A percentile compares a stretch with the other conserved stretches of the same genome.
These are phyloP conservation scores for Chironomus tepperi DNA, from an alignment of 1,140 invertebrate species.

Conservation along the genomic window DNA sequence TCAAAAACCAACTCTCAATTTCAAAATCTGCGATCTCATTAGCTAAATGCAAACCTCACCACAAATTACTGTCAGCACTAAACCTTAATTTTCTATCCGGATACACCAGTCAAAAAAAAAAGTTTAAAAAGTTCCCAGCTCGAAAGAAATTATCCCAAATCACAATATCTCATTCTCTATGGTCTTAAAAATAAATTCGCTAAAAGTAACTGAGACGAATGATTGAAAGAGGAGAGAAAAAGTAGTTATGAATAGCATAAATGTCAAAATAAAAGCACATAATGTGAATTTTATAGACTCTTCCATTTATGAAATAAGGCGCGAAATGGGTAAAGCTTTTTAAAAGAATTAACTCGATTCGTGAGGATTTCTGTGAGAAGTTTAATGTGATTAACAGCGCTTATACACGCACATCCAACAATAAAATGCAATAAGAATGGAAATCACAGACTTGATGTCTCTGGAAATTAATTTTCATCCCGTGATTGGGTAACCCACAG, in stretches of 20 bases:
- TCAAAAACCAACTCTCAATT: too few relatives aligned
- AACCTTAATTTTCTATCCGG: too few relatives aligned
- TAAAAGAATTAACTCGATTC: not conserved
- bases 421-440: not conserved
- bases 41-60: too few relatives aligned
- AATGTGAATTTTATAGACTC: not conserved
- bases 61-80: too few relatives aligned
- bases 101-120: too few relatives aligned
- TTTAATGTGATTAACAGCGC: not conserved
- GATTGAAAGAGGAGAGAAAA: not conserved
- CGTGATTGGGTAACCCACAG: not conserved
- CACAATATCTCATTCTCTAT: too few relatives aligned
- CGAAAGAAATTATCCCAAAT: too few relatives aligned
- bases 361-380: not conserved
- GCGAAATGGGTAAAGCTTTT: not conserved
- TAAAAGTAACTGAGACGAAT: not conserved
- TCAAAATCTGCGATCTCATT: too few relatives aligned
- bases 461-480: not conserved
- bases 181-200: too few relatives aligned
- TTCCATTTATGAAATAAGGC: not conserved
- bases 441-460: not conserved
- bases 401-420: not conserved
- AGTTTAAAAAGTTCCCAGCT: too few relatives aligned
- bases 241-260: not conserved
- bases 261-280: conserved; percentile 9